These are phyloP conservation scores for Meiosimyza decipiens DNA, from an alignment of 2,888 invertebrate genomes.

Conservation along the genomic window DNA sequence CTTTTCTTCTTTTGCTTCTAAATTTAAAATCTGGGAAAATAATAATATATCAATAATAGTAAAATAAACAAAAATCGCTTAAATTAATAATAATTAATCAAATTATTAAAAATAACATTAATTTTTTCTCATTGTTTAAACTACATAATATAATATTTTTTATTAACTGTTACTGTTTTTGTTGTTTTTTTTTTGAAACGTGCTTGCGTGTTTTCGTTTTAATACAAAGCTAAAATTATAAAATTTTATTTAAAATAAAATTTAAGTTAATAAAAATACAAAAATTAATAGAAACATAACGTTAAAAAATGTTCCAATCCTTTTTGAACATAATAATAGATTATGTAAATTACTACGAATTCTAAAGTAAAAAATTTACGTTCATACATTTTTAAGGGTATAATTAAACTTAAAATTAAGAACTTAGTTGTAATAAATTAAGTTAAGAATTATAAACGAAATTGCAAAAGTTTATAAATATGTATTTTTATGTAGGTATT, in stretches of 20 bases:
- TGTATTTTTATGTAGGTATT: slow-evolving; percentile 36
- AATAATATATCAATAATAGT: slow-evolving; percentile 26
- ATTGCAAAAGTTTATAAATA: slow-evolving; percentile 34
- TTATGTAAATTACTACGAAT: slow-evolving; percentile 27
- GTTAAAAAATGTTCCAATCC: slow-evolving; percentile 21
- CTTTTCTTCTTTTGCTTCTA: slow-evolving; percentile 35
- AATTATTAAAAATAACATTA: slow-evolving; percentile 10
- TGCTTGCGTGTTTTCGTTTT: slow-evolving; percentile 28
- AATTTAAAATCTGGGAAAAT: slow-evolving; percentile 29
- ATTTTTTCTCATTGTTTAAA: slow-evolving; percentile 16
- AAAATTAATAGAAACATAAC: slow-evolving; percentile 29
- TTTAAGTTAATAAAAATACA: slow-evolving; percentile 22
- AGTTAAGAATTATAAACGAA: slow-evolving; percentile 32
- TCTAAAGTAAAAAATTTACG: slow-evolving; percentile 46
- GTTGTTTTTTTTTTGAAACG: slow-evolving; percentile 29
- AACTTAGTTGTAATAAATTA: slow-evolving; percentile 43
- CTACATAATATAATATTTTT: neutral
- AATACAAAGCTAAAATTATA: slow-evolving; percentile 44
- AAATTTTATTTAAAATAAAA: slow-evolving; percentile 40
- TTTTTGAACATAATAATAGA: slow-evolving; percentile 37
- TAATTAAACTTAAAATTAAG: slow-evolving; percentile 40
- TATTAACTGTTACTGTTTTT: neutral
- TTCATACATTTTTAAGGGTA: slow-evolving; percentile 38
- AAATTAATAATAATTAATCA: slow-evolving; percentile 38
- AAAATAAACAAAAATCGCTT: slow-evolving; percentile 30